Base-by-base conservation (phyloP, 2,113 vertebrate genomes). In the Macaca mulatta region DNA sequence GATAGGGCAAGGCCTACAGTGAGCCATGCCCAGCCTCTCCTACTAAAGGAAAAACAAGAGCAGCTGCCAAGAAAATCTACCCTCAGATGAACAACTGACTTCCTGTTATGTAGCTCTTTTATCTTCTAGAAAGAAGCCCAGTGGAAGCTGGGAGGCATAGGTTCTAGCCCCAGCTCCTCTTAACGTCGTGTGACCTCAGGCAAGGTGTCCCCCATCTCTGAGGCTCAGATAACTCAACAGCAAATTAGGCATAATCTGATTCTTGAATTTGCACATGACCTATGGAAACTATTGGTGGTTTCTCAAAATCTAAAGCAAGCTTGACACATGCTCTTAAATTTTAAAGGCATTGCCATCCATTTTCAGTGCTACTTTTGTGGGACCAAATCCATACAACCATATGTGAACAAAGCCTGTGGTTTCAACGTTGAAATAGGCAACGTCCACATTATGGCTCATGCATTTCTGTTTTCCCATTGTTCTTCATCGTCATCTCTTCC, bases 381-480 rank as follows among this genome's bases (percentile, higher is more conserved):
- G n/a, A 55, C 7, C 23, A 14, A 32, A 3, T 8, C 4, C 23
- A 8, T 10, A 10, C 0, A 2, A 22, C 0, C 0, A 0, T 8
- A 0, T 3, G 40, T 1, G 20, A 8, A 5, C 27, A 0, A 27
- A 59, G 67, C 5, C 57, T 0, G 38, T 0, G 8, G 8, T 20
- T 23, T 40, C 23, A 10, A 5, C 0, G 0, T 0, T 2, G 25
- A 55, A 13, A 38, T 0, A 1, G 35, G n/a, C 48, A n/a, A 18
- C 4, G 1, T 7, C 12, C 2, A 27, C 32, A 11, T 38, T 6
- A 23, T 32, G 13, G 38, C 22, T 23, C 23, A 1, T 8, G 8
- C 5, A 0, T 25, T 30, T n/a, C 57, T 55, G 69, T 25, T 20
- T 11, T 13, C 69, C 67, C 64, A 45, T 23, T 4, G 27, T 70